A percentile compares a stretch with the other conserved stretches of the same genome.
These are phyloP conservation scores for Alsophila aescularia DNA, from an alignment of 2,888 invertebrate species.

Conservation along the genomic window DNA sequence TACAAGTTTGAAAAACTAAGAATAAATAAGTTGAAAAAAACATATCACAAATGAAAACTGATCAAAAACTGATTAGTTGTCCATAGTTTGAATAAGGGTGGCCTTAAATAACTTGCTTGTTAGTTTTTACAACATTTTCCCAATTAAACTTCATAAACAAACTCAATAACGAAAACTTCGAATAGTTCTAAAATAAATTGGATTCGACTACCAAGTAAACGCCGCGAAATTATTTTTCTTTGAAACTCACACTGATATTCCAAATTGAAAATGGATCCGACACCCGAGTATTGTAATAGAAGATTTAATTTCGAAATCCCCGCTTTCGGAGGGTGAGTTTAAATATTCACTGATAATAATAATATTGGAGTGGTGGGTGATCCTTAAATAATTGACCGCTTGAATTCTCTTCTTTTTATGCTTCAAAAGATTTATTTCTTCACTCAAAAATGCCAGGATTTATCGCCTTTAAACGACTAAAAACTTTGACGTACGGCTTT, in stretches of 20 bases:
- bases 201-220: conserved; percentile 11
- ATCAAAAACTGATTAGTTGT: too few species aligned
- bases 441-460: not conserved
- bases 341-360: conserved; percentile 29
- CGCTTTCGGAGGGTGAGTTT: conserved; percentile 18
- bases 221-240: conserved; percentile 29
- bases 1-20: too few species aligned
- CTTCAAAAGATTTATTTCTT: not conserved
- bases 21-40: too few species aligned
- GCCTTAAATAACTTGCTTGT: too few species aligned
- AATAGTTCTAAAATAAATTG: conserved; percentile 23
- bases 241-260: conserved; percentile 32
- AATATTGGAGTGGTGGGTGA: conserved; percentile 21
- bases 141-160: not conserved
- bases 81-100: too few species aligned
- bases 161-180: not conserved
- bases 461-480: too few species aligned
- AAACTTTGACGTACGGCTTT: too few species aligned
- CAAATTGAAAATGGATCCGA: conserved; percentile 44
- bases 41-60: too few species aligned
- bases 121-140: too few species aligned
- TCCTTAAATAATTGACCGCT: conserved; percentile 17
- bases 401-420: not conserved
- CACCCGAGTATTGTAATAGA: conserved; percentile 36
- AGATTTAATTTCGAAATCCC: conserved; percentile 37